phyloP scores from a whole-genome alignment of 2,797 vertebrate species.

The Urophycis tenuis region DNA sequence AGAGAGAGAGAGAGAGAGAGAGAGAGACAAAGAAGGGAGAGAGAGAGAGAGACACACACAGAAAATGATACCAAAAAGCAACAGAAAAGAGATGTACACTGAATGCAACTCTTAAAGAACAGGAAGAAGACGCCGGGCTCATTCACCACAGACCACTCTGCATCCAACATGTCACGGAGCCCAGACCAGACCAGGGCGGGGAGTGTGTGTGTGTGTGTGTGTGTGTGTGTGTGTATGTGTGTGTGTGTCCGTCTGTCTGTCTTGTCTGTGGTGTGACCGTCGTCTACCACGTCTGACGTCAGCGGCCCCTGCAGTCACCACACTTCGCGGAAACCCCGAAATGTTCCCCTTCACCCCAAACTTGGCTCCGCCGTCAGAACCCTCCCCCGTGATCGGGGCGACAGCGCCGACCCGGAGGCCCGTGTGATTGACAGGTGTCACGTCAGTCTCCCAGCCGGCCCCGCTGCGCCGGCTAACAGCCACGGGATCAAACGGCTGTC shows the following conservation, averaged over 20 bases:
- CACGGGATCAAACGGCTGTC: background rate
- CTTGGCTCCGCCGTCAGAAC: background rate
- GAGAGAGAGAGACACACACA: background rate
- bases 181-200: conserved; percentile 34
- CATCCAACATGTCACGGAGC: conserved; percentile 44
- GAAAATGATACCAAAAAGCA: background rate
- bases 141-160: conserved; percentile 15
- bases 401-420: background rate
- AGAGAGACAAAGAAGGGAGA: conserved; percentile 48
- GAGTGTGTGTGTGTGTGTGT: conserved; percentile 9
- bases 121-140: conserved; percentile 26
- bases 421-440: background rate
- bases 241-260: background rate
- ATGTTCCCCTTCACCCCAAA: background rate
- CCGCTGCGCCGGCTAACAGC: background rate
- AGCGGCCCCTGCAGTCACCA: background rate
- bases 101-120: conserved; percentile 62
- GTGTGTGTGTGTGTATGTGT: conserved; percentile 3
- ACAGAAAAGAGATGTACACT: conserved; percentile 54
- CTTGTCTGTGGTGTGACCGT: conserved; percentile 16
- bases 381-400: background rate
- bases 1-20: conserved; percentile 34
- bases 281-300: conserved; percentile 54
- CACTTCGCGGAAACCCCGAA: background rate
- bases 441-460: background rate